Conservation (phyloP, 2,113 vertebrate genomes). For the Pterophyllum scalare region DNA sequence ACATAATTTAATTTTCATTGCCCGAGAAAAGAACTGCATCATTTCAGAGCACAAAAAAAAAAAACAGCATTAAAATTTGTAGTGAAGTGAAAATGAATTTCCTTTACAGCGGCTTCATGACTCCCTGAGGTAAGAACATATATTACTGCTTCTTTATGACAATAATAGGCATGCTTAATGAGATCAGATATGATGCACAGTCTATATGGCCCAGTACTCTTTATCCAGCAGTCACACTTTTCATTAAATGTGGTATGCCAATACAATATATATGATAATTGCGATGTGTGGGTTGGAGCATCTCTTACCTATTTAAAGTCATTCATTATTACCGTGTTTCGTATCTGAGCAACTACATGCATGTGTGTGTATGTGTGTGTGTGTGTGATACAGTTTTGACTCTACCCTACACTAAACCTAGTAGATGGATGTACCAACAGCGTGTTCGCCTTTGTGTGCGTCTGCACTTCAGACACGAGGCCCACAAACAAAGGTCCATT, state of each 20-base stretch:
- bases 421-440: slow-evolving; percentile 15
- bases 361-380: not conserved
- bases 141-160: slow-evolving; percentile 57
- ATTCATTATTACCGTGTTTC: slow-evolving; percentile 53
- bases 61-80: slow-evolving; percentile 13
- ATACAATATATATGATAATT: slow-evolving; percentile 78
- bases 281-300: slow-evolving; percentile 39
- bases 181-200: slow-evolving; percentile 35
- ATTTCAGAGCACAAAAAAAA: not conserved
- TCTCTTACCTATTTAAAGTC: slow-evolving; percentile 59
- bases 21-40: not conserved
- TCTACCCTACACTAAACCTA: slow-evolving; percentile 17
- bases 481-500: slow-evolving; percentile 71
- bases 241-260: slow-evolving; percentile 69
- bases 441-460: slow-evolving; percentile 14
- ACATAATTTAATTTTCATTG: slow-evolving; percentile 9
- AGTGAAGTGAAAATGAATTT: slow-evolving; percentile 48
- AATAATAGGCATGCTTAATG: slow-evolving; percentile 64
- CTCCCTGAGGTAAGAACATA: slow-evolving; percentile 35
- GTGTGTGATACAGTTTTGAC: slow-evolving; percentile 27
- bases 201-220: slow-evolving; percentile 8
- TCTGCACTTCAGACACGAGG: slow-evolving; percentile 71
- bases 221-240: slow-evolving; percentile 33
- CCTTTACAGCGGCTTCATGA: slow-evolving; percentile 51
- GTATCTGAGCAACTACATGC: slow-evolving; percentile 10